Base-by-base conservation (phyloP, 1,140 invertebrate species). In the roundworm (Caenorhabditis elegans) region DNA sequence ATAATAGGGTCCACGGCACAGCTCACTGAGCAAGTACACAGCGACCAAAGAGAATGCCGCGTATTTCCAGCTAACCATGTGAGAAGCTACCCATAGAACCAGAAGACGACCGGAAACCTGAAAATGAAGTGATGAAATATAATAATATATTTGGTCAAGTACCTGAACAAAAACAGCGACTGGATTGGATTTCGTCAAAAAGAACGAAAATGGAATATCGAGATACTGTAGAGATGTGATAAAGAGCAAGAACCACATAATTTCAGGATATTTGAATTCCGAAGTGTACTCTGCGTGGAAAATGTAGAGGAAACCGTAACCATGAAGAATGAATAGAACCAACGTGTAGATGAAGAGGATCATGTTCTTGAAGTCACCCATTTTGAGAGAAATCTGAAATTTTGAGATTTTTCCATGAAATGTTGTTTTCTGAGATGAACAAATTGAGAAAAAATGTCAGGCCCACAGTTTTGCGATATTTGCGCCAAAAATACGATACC, bases 171-270 rank as follows among this genome's bases (percentile, higher is more conserved):
- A 39, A 70, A 70, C 60, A 8, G 19, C 31, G 11, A 43, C n/a
- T 8, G 60, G 60, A 6, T 70, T 70, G n/a, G 60, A 70, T 17
- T 26, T 11, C 8, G 60, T 70, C n/a, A 70, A 22, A 22, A 70
- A 70, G 60, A 70, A 70, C 13, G 60, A 70, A 31, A 70, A 70
- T 39, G 60, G 60, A 13, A 70, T 70, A n/a, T 70, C 60, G 17
- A 70, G n/a, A 17, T 70, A 70, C 34, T 70, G 60, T 22, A 70
- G 36, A 0, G 60, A 15, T 4, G 60, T 70, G 60, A 70, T 70
- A 6, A 22, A 22, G 6, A 39, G 2, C 34, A 70, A 39, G n/a
- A 34, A 70, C 4, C 11, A n/a, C 6, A 22, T n/a, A 17, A 39
- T 39, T 43, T 70, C 3, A 4, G 1, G 1, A n/a, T 70, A 70